Percentiles rank a stretch among this genome's conserved stretches.
Evolutionary conservation across 2,888 invertebrate genomes (phyloP).

Genomic region (Orthosia gracilis): DNA sequence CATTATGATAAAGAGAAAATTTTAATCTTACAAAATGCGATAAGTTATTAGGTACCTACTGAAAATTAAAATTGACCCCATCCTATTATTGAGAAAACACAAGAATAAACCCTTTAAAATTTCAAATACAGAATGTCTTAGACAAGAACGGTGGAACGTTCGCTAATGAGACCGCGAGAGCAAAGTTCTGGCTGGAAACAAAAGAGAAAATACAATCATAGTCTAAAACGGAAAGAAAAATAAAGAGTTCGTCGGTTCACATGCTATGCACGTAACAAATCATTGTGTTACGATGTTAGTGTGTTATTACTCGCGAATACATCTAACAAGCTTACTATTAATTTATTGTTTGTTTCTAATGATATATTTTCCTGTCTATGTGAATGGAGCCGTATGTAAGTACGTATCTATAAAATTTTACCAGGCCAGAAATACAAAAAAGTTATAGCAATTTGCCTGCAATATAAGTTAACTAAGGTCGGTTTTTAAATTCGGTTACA

Average conservation of each 20-base stretch:
- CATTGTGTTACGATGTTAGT: slow-evolving; percentile 26
- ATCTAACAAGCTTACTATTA: slow-evolving; percentile 10
- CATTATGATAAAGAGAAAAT: too few species aligned
- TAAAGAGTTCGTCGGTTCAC: neutral
- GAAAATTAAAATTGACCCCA: too few species aligned
- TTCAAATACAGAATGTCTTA: slow-evolving; percentile 12
- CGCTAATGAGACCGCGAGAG: slow-evolving; percentile 24
- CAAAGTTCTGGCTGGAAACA: slow-evolving; percentile 22
- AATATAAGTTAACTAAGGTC: neutral
- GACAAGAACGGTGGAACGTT: neutral
- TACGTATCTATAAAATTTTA: too few species aligned
- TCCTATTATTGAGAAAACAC: too few species aligned
- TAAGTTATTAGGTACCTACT: too few species aligned
- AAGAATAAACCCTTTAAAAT: neutral
- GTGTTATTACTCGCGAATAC: neutral
- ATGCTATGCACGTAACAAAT: slow-evolving; percentile 30
- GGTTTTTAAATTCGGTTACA: neutral
- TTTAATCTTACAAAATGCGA: too few species aligned
- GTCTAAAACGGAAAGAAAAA: neutral
- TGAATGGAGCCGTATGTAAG: neutral
- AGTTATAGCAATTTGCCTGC: neutral
- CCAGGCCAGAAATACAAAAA: too few species aligned
- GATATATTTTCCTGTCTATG: neutral
- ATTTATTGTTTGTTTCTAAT: slow-evolving; percentile 12
- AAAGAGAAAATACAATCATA: slow-evolving; percentile 37